These are phyloP conservation scores for Chloropsis cyanopogon DNA, from an alignment of 2,113 vertebrate genomes.

Conservation along the genomic window DNA sequence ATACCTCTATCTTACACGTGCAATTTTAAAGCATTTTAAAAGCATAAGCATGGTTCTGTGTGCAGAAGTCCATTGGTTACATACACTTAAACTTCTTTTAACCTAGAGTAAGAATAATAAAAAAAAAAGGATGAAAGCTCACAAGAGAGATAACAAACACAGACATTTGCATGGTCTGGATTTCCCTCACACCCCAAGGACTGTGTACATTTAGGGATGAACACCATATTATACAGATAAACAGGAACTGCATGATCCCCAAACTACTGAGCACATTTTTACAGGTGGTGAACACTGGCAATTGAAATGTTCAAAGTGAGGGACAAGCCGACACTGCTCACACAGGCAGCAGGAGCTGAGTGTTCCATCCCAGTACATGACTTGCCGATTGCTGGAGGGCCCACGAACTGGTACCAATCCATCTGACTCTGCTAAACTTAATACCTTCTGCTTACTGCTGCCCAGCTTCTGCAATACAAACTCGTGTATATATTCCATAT, in stretches of 20 bases:
- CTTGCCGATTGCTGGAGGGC: background rate
- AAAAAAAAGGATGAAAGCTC: background rate
- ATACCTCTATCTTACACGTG: fast-evolving
- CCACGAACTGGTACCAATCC: background rate
- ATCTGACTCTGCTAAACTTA: no score
- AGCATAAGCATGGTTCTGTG: background rate
- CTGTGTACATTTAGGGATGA: background rate
- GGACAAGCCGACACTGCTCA: no score
- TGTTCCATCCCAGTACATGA: fast-evolving
- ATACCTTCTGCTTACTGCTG: background rate
- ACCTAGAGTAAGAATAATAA: background rate
- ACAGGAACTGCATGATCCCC: background rate
- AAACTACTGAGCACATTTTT: background rate
- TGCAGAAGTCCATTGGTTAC: background rate
- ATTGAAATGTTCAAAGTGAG: background rate
- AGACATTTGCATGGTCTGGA: no score
- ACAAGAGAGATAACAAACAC: background rate
- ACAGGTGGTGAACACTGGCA: background rate
- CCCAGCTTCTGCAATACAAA: background rate
- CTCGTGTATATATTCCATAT: fast-evolving
- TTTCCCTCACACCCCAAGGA: fast-evolving
- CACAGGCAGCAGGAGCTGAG: no score
- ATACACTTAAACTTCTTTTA: background rate
- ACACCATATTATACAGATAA: fast-evolving
- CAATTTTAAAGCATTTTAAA: background rate